phyloP scores from a whole-genome alignment of 1,140 invertebrate genomes.

The Aradophagus sp. region DNA sequence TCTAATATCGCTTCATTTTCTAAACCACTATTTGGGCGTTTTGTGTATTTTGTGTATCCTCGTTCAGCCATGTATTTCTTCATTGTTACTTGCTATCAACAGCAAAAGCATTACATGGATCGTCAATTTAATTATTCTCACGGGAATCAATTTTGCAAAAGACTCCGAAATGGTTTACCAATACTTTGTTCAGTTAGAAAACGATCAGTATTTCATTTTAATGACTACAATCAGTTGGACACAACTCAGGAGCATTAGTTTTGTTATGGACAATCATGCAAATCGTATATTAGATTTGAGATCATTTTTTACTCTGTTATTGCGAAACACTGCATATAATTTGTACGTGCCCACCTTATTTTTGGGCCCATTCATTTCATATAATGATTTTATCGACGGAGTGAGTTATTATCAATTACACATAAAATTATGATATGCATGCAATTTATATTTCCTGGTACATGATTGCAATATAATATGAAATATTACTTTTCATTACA shows the following conservation, averaged over 20 bases:
- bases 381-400: constrained; percentile 78
- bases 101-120: constrained; percentile 66
- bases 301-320: constrained; percentile 65
- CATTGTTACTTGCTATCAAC: constrained; percentile 61
- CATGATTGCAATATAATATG: no score
- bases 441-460: no score
- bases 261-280: constrained; percentile 71
- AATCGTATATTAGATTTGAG: constrained; percentile 29
- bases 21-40: constrained; percentile 62
- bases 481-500: no score
- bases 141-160: constrained; percentile 66
- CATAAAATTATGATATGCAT: no score
- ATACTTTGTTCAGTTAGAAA: constrained; percentile 56
- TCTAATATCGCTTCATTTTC: constrained; percentile 59
- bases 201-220: constrained; percentile 69
- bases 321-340: constrained; percentile 80
- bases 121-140: constrained; percentile 63
- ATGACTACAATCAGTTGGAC: constrained; percentile 75
- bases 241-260: constrained; percentile 76
- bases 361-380: constrained; percentile 86
- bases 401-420: constrained; percentile 73
- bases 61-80: constrained; percentile 66
- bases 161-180: constrained; percentile 60
- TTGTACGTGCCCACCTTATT: constrained; percentile 88
- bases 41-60: constrained; percentile 63